These are phyloP conservation scores for Spisula subtruncata DNA, from an alignment of 2,888 invertebrate species.

Conservation along the genomic window DNA sequence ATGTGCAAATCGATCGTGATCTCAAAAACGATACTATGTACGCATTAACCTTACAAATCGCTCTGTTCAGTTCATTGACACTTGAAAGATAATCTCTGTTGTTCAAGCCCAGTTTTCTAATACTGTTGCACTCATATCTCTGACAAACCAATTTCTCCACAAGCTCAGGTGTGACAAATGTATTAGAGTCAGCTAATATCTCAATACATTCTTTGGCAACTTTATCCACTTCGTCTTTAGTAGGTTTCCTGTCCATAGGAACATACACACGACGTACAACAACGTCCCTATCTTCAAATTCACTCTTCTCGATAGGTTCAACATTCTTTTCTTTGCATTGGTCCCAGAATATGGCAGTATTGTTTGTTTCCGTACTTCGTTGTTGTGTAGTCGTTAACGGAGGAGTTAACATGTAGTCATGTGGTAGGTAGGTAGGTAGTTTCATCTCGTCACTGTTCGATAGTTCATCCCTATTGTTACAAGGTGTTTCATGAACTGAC, in stretches of 20 bases:
- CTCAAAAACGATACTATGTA: slow-evolving; percentile 85
- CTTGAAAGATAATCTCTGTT: slow-evolving; percentile 73
- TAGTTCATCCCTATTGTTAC: neutral
- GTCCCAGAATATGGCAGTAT: neutral
- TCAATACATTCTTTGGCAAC: slow-evolving; percentile 84
- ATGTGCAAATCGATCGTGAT: slow-evolving; percentile 81
- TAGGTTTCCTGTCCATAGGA: slow-evolving; percentile 45
- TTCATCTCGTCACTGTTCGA: neutral
- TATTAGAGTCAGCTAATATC: slow-evolving; percentile 81
- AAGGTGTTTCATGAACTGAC: neutral
- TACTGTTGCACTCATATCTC: slow-evolving; percentile 67
- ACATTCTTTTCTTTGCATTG: neutral
- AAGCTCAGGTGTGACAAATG: slow-evolving; percentile 81
- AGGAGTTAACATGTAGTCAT: neutral
- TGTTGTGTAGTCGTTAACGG: neutral
- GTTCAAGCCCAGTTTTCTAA: slow-evolving; percentile 59
- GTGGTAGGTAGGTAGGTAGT: neutral
- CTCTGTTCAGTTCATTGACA: slow-evolving; percentile 80
- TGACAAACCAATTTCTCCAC: slow-evolving; percentile 81
- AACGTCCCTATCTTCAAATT: slow-evolving; percentile 70
- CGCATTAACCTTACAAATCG: slow-evolving; percentile 78
- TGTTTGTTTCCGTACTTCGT: neutral
- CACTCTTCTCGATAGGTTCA: slow-evolving; percentile 51
- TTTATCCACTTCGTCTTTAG: slow-evolving; percentile 76
- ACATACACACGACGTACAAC: slow-evolving; percentile 58